Percentiles rank a stretch among this genome's conserved stretches.
These are phyloP conservation scores for Pandemis cinnamomeana DNA, from an alignment of 2,888 invertebrate species.

Conservation along the genomic window DNA sequence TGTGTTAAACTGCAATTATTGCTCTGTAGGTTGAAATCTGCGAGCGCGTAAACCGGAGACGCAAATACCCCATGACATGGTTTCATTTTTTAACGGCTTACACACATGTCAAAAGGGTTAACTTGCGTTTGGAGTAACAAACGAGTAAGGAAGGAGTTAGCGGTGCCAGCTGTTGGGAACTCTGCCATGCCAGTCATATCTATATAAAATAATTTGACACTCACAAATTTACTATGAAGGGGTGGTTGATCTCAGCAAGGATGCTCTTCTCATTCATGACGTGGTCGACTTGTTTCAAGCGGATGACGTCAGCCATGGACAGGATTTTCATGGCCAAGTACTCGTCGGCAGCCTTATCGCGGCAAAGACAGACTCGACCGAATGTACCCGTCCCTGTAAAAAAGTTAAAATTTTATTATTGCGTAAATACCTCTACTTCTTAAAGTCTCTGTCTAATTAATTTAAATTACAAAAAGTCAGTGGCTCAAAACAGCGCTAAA, in stretches of 20 bases:
- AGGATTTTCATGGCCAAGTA: conserved; percentile 98
- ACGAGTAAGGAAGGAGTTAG: conserved; percentile 6
- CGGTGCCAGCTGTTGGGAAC: conserved; percentile 20
- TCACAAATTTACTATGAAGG: conserved; percentile 94
- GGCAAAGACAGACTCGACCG: conserved; percentile 96
- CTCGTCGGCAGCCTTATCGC: conserved; percentile 91
- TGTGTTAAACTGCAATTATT: conserved; percentile 6
- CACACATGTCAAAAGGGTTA: conserved; percentile 22
- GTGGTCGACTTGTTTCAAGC: conserved; percentile 98
- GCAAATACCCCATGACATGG: conserved; percentile 29
- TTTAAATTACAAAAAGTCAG: too few species aligned
- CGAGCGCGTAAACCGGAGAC: conserved; percentile 18
- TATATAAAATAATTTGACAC: conserved; percentile 48
- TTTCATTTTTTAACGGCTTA: conserved; percentile 33
- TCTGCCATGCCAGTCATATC: conserved; percentile 15
- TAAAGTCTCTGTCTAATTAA: too few species aligned
- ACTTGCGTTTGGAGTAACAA: conserved; percentile 7
- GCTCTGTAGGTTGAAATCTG: conserved; percentile 19
- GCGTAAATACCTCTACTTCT: neutral
- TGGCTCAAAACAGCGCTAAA: neutral
- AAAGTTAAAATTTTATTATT: conserved; percentile 43
- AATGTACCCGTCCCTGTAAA: conserved; percentile 96
- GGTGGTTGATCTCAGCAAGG: conserved; percentile 95
- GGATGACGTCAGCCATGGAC: conserved; percentile 96
- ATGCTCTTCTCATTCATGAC: conserved; percentile 98